Percentiles rank a stretch among this genome's conserved stretches.
Conservation (phyloP, 1,140 invertebrate genomes). For the Bilobella aurantiaca region DNA sequence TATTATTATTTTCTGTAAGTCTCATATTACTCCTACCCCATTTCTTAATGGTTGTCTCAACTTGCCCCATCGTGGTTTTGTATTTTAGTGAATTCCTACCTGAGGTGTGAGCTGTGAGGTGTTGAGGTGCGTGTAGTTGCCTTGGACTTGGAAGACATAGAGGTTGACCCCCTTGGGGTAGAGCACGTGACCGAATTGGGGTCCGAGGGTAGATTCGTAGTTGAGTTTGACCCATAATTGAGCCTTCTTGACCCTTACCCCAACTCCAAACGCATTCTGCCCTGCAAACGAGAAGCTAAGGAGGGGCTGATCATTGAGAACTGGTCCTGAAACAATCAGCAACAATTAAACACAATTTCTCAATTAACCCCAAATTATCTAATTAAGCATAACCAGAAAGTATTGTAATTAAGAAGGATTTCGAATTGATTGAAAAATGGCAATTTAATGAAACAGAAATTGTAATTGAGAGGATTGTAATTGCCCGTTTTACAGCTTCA, state of each 20-base stretch:
- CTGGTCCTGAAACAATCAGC: conserved; percentile 50
- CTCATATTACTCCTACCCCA: too few species aligned
- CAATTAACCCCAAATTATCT: too few species aligned
- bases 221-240: conserved; percentile 64
- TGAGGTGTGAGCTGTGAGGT: background rate
- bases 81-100: too few species aligned
- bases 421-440: too few species aligned
- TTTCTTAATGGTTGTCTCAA: too few species aligned
- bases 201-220: conserved; percentile 42
- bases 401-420: too few species aligned
- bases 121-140: conserved; percentile 26
- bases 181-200: conserved; percentile 37
- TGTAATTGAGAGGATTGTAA: too few species aligned
- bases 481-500: too few species aligned
- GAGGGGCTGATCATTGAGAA: conserved; percentile 68
- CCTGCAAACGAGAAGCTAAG: conserved; percentile 65
- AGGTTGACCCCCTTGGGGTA: conserved; percentile 26
- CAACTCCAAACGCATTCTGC: conserved; percentile 42
- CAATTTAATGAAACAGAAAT: too few species aligned
- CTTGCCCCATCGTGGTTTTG: too few species aligned
- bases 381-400: too few species aligned
- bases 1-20: too few species aligned
- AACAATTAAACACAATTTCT: background rate
- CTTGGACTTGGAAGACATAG: conserved; percentile 34
- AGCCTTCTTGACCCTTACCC: conserved; percentile 56